Conservation (phyloP, 2,888 invertebrate species). For the Hydrotaea diabolus region DNA sequence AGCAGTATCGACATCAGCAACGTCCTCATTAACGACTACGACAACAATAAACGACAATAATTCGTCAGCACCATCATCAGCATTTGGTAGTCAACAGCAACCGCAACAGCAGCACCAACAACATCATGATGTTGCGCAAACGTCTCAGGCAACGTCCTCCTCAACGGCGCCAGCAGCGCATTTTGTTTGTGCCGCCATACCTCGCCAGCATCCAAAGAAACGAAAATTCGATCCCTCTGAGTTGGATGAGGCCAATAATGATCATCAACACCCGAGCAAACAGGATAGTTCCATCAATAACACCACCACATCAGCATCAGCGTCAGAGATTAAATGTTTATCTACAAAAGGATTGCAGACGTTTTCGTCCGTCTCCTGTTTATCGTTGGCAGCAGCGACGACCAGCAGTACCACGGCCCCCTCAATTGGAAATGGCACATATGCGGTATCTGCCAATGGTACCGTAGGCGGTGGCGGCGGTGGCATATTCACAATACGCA, state of each 20-base stretch:
- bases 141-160: constrained; percentile 83
- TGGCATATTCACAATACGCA: constrained; percentile 62
- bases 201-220: constrained; percentile 94
- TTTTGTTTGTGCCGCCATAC: constrained; percentile 63
- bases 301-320: constrained; percentile 61
- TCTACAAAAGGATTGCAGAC: constrained; percentile 14
- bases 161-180: constrained; percentile 69
- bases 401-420: constrained; percentile 27
- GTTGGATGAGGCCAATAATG: constrained; percentile 75
- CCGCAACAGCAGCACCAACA: constrained; percentile 85
- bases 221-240: constrained; percentile 82
- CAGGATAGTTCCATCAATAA: constrained; percentile 45
- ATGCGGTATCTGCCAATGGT: constrained; percentile 47
- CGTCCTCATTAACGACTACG: constrained; percentile 82
- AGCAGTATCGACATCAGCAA: constrained; percentile 83
- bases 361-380: constrained; percentile 25
- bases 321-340: constrained; percentile 25
- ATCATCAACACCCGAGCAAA: constrained; percentile 69
- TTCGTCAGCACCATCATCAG: constrained; percentile 80
- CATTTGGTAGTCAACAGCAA: constrained; percentile 78
- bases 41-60: constrained; percentile 79
- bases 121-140: constrained; percentile 70
- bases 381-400: constrained; percentile 41
- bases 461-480: constrained; percentile 39
- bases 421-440: constrained; percentile 45